Percentiles rank a stretch among this genome's conserved stretches.
Conservation (phyloP, 2,888 invertebrate genomes). For the Heliconius aoede region DNA sequence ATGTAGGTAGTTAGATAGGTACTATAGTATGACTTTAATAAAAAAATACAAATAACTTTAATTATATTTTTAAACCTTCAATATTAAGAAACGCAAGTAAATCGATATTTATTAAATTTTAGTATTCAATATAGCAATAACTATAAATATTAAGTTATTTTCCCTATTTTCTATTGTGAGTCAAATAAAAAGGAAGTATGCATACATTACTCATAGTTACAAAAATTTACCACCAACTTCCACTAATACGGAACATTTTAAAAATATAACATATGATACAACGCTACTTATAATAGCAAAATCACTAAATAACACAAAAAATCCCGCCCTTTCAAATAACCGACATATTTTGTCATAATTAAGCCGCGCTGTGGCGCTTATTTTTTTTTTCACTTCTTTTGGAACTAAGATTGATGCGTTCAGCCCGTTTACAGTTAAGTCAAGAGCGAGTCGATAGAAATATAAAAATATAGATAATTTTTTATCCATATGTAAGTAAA, state of each 20-base stretch:
- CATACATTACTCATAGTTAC: constrained; percentile 3
- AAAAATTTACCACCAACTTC: constrained; percentile 29
- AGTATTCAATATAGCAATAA: too few species aligned
- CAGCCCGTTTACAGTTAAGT: constrained; percentile 40
- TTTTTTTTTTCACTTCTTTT: constrained; percentile 59
- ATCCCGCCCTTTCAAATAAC: constrained; percentile 65
- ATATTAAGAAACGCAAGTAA: too few species aligned
- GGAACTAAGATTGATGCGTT: constrained; percentile 53
- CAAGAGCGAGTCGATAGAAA: constrained; percentile 37
- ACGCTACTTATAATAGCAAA: constrained; percentile 48
- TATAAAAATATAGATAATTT: not conserved
- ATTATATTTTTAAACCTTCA: too few species aligned
- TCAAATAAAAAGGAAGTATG: constrained; percentile 17
- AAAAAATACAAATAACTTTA: too few species aligned
- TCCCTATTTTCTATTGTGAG: not conserved
- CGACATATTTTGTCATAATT: constrained; percentile 81
- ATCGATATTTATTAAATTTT: too few species aligned
- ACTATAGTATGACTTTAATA: too few species aligned
- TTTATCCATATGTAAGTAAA: not conserved
- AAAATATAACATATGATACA: constrained; percentile 41
- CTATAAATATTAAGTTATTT: too few species aligned
- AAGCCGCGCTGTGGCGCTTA: constrained; percentile 69
- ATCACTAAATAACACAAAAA: constrained; percentile 66
- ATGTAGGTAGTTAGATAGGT: too few species aligned
- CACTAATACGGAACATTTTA: constrained; percentile 8